Base-by-base conservation (phyloP, 2,888 invertebrate species). In the Idaea straminata region DNA sequence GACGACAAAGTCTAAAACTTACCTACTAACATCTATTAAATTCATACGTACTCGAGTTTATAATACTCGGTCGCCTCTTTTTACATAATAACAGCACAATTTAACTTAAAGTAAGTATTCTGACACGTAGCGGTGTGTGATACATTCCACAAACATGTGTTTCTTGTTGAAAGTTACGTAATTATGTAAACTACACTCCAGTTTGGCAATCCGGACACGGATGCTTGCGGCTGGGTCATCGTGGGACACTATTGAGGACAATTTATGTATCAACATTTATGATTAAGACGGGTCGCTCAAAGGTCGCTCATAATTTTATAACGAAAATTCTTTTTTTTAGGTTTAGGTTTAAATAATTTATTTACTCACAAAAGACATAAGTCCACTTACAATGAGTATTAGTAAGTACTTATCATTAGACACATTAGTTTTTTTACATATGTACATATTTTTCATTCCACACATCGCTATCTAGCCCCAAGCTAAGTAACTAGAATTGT, bases 161-260 rank as follows among this genome's bases (percentile, higher is more conserved):
- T 64, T 47, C 47, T 47, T 47, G 47, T 47, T 47, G 4, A 5
- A 47, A 62, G 62, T 65, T 66, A 65, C 66, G 63, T 34, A 63
- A 66, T 66, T 67, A 71, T 69, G 71, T 59, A 64, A 71, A 69
- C 61, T 64, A 65, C 59, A 62, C 62, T 64, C 63, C 36, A 64
- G 64, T 71, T 65, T 63, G 47, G 69, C 68, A 71, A 71, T 66
- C 58, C 69, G 65, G 64, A 68, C 64, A 69, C 66, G 66, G 65
- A 66, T 64, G 16, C 35, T 0, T 47, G 47, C 6, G 7, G 13
- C 47, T 13, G 47, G 47, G 47, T 47, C 47, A 47, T 13, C 13
- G 47, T 47, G 47, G 47, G 47, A 47, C 47, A 13, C 13, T 25
- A 35, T 34, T 59, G 63, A 15, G 59, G 61, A 35, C 58, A 25